phyloP scores from a whole-genome alignment of 2,797 vertebrate species.

The Falco novaeseelandiae region DNA sequence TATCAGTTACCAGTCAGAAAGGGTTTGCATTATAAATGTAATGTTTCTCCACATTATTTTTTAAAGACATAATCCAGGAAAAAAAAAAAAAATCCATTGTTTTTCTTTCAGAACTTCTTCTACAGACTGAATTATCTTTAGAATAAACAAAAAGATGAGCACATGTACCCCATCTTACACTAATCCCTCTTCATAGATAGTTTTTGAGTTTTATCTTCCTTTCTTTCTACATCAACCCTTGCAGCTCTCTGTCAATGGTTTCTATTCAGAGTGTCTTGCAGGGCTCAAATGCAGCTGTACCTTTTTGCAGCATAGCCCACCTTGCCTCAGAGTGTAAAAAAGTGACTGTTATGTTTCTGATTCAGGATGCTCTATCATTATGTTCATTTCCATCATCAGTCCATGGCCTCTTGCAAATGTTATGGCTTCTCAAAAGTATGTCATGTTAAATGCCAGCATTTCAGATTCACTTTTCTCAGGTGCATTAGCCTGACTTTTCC shows the following conservation, averaged over 20 bases:
- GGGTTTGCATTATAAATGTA: background rate
- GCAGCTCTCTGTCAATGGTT: background rate
- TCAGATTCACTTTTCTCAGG: background rate
- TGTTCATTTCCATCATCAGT: background rate
- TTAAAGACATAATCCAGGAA: background rate
- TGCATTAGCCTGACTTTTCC: background rate
- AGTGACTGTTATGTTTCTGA: background rate
- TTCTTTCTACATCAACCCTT: background rate
- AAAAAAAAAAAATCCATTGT: background rate
- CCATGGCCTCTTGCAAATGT: background rate
- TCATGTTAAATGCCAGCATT: constrained; percentile 27
- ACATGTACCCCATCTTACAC: background rate
- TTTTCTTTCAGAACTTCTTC: background rate
- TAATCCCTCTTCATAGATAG: background rate
- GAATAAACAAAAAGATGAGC: background rate
- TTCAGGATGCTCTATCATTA: background rate
- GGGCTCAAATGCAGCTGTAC: background rate
- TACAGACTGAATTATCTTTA: background rate
- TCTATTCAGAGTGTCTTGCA: background rate
- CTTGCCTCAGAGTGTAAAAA: background rate
- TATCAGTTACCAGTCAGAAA: background rate
- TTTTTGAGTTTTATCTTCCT: background rate
- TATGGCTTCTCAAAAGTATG: background rate
- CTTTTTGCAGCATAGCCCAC: background rate
- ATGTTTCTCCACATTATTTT: background rate